phyloP scores from a whole-genome alignment of 1,140 invertebrate species.

The Brachionus manjavacas region DNA sequence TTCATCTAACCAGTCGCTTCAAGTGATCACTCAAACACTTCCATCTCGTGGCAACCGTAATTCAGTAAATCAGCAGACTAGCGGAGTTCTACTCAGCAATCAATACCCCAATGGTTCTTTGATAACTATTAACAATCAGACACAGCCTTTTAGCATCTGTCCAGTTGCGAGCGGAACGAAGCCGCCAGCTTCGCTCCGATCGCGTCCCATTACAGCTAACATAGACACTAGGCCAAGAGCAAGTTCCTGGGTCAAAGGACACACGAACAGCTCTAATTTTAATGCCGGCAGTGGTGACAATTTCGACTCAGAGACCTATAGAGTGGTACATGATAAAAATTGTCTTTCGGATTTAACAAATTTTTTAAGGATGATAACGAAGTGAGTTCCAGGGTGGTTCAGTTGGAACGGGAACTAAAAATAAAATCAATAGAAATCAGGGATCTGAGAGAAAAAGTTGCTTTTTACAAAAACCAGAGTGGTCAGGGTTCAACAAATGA shows the following conservation, averaged over 20 bases:
- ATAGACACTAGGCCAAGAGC: conserved; percentile 15
- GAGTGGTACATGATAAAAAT: not conserved
- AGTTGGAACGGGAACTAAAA: not conserved
- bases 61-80: conserved; percentile 46
- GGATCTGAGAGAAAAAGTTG: conserved; percentile 23
- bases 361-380: not conserved
- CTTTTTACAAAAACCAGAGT: not conserved
- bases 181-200: conserved; percentile 46
- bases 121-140: conserved; percentile 46
- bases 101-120: conserved; percentile 43
- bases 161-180: not conserved
- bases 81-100: not conserved
- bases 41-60: conserved; percentile 43
- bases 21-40: conserved; percentile 42
- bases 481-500: conserved; percentile 44
- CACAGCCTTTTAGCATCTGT: not conserved
- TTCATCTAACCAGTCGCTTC: not conserved
- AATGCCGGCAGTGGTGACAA: conserved; percentile 37
- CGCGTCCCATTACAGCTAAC: conserved; percentile 52
- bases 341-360: no score
- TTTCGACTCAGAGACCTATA: conserved; percentile 1
- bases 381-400: not conserved
- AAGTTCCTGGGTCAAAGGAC: conserved; percentile 42
- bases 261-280: conserved; percentile 44
- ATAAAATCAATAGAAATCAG: conserved; percentile 24